These are phyloP conservation scores for Cepphus grylle DNA, from an alignment of 2,113 vertebrate species.

Conservation along the genomic window DNA sequence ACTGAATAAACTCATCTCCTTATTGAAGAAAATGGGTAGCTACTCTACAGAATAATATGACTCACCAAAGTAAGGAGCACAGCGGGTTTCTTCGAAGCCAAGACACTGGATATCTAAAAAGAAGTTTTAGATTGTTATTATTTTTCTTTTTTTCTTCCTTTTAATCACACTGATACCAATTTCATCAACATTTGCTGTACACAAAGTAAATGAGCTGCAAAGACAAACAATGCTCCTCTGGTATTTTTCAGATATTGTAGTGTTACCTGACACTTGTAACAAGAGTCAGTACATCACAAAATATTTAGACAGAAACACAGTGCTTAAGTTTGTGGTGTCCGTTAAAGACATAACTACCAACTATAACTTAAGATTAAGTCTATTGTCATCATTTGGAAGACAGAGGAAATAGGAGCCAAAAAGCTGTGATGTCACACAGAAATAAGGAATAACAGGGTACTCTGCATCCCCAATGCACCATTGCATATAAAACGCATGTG, in stretches of 20 bases:
- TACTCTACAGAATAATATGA: not conserved
- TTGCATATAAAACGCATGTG: not conserved
- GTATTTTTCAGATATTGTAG: not conserved
- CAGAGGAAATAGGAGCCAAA: not conserved
- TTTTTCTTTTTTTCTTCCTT: not conserved
- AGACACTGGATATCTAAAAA: slow-evolving; percentile 78
- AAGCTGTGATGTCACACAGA: not conserved
- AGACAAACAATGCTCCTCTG: not conserved
- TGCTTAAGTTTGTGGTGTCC: not conserved
- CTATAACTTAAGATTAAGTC: not conserved
- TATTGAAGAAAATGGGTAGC: not conserved
- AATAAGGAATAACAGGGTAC: not conserved
- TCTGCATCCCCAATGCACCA: not conserved
- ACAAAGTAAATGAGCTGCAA: not conserved
- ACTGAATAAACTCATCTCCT: not conserved
- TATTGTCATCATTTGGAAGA: not conserved
- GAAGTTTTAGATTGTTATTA: not conserved
- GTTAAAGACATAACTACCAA: not conserved
- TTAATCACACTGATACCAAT: not conserved
- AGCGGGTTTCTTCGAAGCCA: slow-evolving; percentile 74
- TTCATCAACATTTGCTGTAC: not conserved
- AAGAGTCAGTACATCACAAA: not conserved
- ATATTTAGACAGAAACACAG: not conserved
- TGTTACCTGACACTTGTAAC: not conserved
- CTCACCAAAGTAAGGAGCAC: slow-evolving; percentile 88